phyloP scores from a whole-genome alignment of 1,140 invertebrate species.

The Nephotettix cincticeps region DNA sequence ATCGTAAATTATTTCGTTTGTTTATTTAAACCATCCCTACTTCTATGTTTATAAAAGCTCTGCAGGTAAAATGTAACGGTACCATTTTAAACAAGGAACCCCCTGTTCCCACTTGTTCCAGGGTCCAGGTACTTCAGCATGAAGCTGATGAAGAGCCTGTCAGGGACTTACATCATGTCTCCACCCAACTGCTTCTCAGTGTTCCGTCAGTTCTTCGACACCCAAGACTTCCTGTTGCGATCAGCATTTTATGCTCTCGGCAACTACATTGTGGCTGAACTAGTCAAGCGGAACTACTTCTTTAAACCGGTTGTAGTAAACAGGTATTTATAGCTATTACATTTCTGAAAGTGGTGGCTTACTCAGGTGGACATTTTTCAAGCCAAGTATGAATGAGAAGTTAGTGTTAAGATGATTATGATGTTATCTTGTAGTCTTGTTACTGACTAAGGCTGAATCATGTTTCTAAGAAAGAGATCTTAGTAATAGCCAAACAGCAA shows the following conservation, averaged over 20 bases:
- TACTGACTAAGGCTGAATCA: too few species aligned
- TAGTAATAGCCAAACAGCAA: too few species aligned
- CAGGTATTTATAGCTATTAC: too few species aligned
- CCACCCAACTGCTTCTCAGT: background rate
- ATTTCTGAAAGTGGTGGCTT: too few species aligned
- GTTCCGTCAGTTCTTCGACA: conserved; percentile 5
- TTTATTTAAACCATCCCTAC: too few species aligned
- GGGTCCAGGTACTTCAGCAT: conserved; percentile 6
- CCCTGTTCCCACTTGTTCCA: background rate
- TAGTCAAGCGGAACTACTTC: conserved; percentile 5
- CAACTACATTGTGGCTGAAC: conserved; percentile 13
- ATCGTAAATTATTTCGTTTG: too few species aligned
- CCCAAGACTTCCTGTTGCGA: background rate
- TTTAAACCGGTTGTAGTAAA: background rate
- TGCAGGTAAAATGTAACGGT: background rate
- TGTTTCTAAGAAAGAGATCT: too few species aligned
- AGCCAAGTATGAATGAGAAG: too few species aligned
- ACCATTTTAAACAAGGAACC: background rate
- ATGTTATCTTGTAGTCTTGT: too few species aligned
- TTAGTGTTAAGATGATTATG: too few species aligned
- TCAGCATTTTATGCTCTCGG: conserved; percentile 6
- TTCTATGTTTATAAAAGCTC: too few species aligned
- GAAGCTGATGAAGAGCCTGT: background rate
- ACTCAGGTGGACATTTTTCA: too few species aligned
- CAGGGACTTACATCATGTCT: background rate